Evolutionary conservation across 2,797 vertebrate genomes (phyloP).

Genomic region (Saxicola maurus): DNA sequence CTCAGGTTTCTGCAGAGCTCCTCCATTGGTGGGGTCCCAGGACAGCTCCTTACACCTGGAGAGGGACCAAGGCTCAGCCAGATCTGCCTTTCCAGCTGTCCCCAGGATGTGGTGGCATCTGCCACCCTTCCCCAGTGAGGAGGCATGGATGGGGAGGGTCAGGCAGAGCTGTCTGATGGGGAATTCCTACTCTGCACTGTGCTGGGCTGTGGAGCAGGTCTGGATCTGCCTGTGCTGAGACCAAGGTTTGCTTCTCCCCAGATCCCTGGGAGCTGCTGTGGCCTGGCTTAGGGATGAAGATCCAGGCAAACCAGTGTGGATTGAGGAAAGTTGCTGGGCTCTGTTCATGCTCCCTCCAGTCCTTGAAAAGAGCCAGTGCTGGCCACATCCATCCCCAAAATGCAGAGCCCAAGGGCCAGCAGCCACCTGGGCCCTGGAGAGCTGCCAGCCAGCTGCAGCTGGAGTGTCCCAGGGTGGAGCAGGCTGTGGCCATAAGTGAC

Average conservation of each 20-base stretch:
- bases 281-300: neutral
- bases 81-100: neutral
- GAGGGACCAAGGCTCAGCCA: neutral
- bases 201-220: neutral
- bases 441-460: accelerated
- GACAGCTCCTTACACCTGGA: neutral
- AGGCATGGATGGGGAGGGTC: accelerated
- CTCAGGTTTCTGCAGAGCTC: neutral
- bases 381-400: neutral
- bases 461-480: neutral
- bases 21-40: neutral
- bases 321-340: neutral
- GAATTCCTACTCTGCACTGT: neutral
- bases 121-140: neutral
- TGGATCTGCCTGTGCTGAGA: neutral
- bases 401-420: neutral
- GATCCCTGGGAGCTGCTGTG: neutral
- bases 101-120: neutral
- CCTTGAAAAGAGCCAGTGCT: neutral
- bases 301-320: accelerated
- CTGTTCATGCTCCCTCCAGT: neutral
- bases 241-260: neutral
- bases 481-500: neutral
- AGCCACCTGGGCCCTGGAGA: neutral
- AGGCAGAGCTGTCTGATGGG: neutral